phyloP scores from a whole-genome alignment of 92 coral and sea anemone genomes.

The Muricea muricata region DNA sequence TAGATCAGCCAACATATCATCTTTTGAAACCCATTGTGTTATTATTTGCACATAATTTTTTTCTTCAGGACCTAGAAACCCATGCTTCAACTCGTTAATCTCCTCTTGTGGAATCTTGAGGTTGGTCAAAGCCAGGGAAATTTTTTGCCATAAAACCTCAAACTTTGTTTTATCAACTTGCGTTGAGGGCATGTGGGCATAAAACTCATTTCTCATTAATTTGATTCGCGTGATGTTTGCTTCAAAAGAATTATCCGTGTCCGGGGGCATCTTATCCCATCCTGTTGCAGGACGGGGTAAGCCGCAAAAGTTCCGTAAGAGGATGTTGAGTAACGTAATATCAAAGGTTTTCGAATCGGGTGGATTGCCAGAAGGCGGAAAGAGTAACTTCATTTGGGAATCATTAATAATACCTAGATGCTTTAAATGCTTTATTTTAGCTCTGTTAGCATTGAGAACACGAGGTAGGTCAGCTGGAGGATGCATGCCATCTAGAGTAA shows the following conservation, averaged over 20 bases:
- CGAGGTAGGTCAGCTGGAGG: background rate
- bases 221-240: background rate
- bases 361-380: background rate
- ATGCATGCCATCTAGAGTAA: background rate
- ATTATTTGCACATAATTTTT: too few species aligned
- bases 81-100: too few species aligned
- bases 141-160: background rate
- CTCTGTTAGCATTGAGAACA: background rate
- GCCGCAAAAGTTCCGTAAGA: background rate
- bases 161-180: background rate
- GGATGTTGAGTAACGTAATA: background rate
- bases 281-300: background rate
- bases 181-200: background rate
- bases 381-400: background rate
- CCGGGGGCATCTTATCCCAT: background rate
- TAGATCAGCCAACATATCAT: too few species aligned
- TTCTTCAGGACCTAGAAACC: too few species aligned
- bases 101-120: too few species aligned
- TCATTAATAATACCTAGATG: background rate
- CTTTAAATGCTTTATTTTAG: too few species aligned
- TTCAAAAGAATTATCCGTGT: background rate
- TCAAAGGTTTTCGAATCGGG: background rate
- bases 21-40: too few species aligned
- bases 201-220: background rate
- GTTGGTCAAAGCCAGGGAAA: background rate